Base-by-base conservation (phyloP, 2,888 invertebrate species). In the Protula sp. region DNA sequence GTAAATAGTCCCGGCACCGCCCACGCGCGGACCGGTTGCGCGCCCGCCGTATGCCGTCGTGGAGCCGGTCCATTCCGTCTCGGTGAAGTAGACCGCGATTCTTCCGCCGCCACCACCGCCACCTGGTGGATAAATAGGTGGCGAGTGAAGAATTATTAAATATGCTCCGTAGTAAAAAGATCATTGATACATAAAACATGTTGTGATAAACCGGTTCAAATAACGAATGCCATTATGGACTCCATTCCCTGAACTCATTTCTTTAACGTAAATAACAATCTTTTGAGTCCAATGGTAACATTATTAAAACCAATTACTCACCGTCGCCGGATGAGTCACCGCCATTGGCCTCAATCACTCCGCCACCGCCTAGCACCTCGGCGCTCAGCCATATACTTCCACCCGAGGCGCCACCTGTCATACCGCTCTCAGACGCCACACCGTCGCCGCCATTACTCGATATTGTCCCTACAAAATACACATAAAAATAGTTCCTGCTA, bases 1-100 rank as follows among this genome's bases (percentile, higher is more conserved):
- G 38, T 69, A 72, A 5, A 72, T 64, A 4, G 73, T 73, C 5
- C 73, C 73, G n/a, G 73, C 71, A 2, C 68, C 72, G 30, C 71
- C 73, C 9, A 38, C n/a, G 5, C 38, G 9, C 9, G 59, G 58
- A n/a, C 64, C 66, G 30, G 51, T 31, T 22, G 69, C 67, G 9
- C 24, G 4, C 2, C 73, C 73, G 30, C 73, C 73, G 54, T 64
- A 65, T 9, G 71, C 63, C 19, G 29, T 55, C 29, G 60, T 60
- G 5, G 54, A 29, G 1, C 73, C 73, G n/a, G 67, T 68, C 60
- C 64, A 73, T 57, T 70, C 70, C n/a, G 61, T 60, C 24, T 54
- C 45, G 5, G 59, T 63, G 63, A 68, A 70, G 47, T 57, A 64
- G 4, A 72, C 64, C 24, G 69, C 62, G 4, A 72, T 38, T 27